A percentile compares a stretch with the other conserved stretches of the same genome.
phyloP scores from a whole-genome alignment of 2,888 invertebrate genomes.

The Arge pagana region DNA sequence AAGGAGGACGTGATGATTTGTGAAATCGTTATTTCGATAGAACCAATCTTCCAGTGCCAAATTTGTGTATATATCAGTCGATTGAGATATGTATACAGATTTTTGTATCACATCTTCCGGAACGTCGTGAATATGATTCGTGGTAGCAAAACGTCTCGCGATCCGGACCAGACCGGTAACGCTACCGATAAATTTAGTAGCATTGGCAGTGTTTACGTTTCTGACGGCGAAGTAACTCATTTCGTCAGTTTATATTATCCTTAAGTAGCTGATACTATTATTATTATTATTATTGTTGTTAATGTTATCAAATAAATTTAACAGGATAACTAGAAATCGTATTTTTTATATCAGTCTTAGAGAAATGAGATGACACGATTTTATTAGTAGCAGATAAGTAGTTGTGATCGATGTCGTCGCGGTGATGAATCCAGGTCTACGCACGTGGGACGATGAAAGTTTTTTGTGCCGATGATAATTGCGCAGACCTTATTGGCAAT shows the following conservation, averaged over 20 bases:
- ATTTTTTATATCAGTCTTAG: slow-evolving; percentile 16
- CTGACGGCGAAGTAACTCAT: slow-evolving; percentile 63
- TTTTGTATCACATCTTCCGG: slow-evolving; percentile 68
- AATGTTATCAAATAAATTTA: too few species aligned
- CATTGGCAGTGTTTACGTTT: slow-evolving; percentile 57
- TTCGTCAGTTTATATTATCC: too few species aligned
- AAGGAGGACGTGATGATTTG: slow-evolving; percentile 81
- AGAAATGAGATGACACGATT: too few species aligned
- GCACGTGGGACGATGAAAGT: slow-evolving; percentile 7
- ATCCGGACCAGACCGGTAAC: slow-evolving; percentile 53
- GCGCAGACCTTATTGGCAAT: slow-evolving; percentile 18
- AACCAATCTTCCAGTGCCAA: slow-evolving; percentile 97
- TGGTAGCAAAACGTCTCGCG: slow-evolving; percentile 50
- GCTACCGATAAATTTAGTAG: slow-evolving; percentile 57
- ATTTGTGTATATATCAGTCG: slow-evolving; percentile 88
- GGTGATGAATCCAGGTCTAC: slow-evolving; percentile 13
- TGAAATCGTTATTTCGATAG: slow-evolving; percentile 84
- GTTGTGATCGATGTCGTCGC: slow-evolving; percentile 6
- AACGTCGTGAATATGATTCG: slow-evolving; percentile 49
- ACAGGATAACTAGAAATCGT: too few species aligned
- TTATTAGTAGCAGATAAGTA: too few species aligned
- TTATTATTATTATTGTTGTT: too few species aligned
- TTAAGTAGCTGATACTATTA: too few species aligned
- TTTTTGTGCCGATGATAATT: slow-evolving; percentile 4
- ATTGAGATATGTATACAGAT: slow-evolving; percentile 91